Evolutionary conservation across 1,140 invertebrate species (phyloP).

Genomic region (Ectropis grisescens): DNA sequence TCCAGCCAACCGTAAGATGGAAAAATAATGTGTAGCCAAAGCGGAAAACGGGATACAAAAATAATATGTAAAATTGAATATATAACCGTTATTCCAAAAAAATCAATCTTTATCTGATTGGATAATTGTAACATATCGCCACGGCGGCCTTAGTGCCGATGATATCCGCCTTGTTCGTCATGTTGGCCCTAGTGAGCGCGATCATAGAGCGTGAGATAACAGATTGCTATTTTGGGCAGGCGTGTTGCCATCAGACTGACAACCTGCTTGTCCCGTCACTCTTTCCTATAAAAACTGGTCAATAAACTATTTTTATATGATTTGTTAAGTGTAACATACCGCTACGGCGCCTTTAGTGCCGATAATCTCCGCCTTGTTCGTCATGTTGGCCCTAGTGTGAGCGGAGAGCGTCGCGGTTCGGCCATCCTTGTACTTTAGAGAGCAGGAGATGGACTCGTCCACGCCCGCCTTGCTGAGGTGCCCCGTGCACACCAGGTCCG

Average conservation of each 20-base stretch:
- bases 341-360: slow-evolving; percentile 79
- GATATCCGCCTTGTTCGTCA: slow-evolving; percentile 77
- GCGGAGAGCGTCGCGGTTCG: slow-evolving; percentile 75
- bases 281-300: too few relatives aligned
- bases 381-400: slow-evolving; percentile 67
- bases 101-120: too few relatives aligned
- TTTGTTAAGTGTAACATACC: slow-evolving; percentile 65
- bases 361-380: slow-evolving; percentile 77
- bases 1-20: too few relatives aligned
- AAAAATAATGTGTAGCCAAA: too few relatives aligned
- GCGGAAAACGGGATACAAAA: too few relatives aligned
- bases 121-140: slow-evolving; percentile 70
- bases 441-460: slow-evolving; percentile 75
- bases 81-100: too few relatives aligned
- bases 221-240: too few relatives aligned
- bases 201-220: too few relatives aligned
- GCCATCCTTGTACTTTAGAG: slow-evolving; percentile 74
- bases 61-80: too few relatives aligned
- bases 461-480: slow-evolving; percentile 77
- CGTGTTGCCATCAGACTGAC: too few relatives aligned
- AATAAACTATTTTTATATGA: too few relatives aligned
- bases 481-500: slow-evolving; percentile 74
- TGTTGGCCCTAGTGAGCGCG: slow-evolving; percentile 67
- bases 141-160: slow-evolving; percentile 79
- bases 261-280: too few relatives aligned